phyloP scores from a whole-genome alignment of 2,888 invertebrate species.

The Tupiocoris notatus region DNA sequence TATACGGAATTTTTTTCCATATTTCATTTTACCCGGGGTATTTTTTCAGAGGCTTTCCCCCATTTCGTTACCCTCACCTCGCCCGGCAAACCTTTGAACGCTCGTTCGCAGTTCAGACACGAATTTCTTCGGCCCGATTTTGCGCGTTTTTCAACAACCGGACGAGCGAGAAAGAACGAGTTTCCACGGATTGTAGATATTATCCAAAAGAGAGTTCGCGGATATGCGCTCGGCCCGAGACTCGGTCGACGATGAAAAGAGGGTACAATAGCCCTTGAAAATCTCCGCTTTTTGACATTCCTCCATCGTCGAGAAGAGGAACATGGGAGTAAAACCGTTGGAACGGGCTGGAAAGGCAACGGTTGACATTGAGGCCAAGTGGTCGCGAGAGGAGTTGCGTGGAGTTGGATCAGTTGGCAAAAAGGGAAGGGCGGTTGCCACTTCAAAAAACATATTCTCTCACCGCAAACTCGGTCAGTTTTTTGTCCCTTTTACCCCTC shows the following conservation, averaged over 20 bases:
- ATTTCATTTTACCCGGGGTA: neutral
- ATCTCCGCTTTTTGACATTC: neutral
- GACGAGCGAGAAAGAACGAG: neutral
- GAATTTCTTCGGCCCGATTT: neutral
- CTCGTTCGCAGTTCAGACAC: neutral
- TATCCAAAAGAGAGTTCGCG: neutral
- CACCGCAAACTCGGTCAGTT: neutral
- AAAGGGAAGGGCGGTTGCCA: neutral
- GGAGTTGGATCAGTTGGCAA: neutral
- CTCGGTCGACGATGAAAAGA: neutral
- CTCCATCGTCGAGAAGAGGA: neutral
- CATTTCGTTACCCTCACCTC: neutral
- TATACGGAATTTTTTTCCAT: too few relatives aligned
- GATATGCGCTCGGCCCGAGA: neutral
- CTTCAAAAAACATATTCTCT: neutral
- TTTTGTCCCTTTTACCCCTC: neutral
- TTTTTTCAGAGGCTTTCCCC: neutral
- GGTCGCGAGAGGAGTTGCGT: neutral
- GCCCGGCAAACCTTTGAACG: neutral
- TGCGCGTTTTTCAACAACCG: neutral
- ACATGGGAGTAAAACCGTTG: neutral
- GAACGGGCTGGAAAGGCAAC: neutral
- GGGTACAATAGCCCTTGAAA: neutral
- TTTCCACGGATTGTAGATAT: neutral
- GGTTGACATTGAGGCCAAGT: neutral